A percentile compares a stretch with the other conserved stretches of the same genome.
phyloP scores from a whole-genome alignment of 1,140 invertebrate genomes.

The Agrypnia vestita region DNA sequence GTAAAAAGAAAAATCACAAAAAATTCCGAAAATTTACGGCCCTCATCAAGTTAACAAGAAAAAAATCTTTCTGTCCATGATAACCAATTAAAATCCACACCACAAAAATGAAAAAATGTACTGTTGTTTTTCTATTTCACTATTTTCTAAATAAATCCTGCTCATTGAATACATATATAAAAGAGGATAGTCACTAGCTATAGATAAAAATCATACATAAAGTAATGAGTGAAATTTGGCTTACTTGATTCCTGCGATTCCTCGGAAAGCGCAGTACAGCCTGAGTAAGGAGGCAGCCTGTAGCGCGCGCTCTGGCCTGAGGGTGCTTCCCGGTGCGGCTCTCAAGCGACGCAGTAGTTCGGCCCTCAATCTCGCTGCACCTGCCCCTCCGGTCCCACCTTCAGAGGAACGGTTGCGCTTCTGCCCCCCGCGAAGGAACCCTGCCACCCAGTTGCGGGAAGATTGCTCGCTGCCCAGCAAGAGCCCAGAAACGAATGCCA shows the following conservation, averaged over 20 bases:
- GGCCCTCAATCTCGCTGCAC: conserved; percentile 84
- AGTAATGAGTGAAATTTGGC: not conserved
- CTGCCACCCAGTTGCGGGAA: conserved; percentile 92
- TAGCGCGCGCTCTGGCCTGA: conserved; percentile 73
- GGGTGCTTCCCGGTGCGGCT: conserved; percentile 64
- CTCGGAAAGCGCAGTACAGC: conserved; percentile 88
- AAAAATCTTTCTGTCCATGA: too few species aligned
- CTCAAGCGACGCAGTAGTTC: conserved; percentile 81
- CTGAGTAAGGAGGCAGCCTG: conserved; percentile 85
- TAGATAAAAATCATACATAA: too few species aligned
- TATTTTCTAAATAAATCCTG: too few species aligned
- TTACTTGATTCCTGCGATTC: conserved; percentile 93
- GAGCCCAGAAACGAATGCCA: conserved; percentile 93
- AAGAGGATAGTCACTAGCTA: too few species aligned
- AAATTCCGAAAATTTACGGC: too few species aligned
- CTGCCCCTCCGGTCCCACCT: conserved; percentile 79
- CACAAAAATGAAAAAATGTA: too few species aligned
- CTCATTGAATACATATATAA: too few species aligned
- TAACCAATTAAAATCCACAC: too few species aligned
- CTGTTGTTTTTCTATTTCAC: too few species aligned
- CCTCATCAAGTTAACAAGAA: too few species aligned
- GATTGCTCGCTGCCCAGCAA: conserved; percentile 92
- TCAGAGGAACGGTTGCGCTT: conserved; percentile 74
- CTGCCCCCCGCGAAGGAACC: conserved; percentile 92
- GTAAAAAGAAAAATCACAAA: too few species aligned